A percentile compares a stretch with the other conserved stretches of the same genome.
Conservation (phyloP, 1,140 invertebrate genomes). For the Cherax destructor region DNA sequence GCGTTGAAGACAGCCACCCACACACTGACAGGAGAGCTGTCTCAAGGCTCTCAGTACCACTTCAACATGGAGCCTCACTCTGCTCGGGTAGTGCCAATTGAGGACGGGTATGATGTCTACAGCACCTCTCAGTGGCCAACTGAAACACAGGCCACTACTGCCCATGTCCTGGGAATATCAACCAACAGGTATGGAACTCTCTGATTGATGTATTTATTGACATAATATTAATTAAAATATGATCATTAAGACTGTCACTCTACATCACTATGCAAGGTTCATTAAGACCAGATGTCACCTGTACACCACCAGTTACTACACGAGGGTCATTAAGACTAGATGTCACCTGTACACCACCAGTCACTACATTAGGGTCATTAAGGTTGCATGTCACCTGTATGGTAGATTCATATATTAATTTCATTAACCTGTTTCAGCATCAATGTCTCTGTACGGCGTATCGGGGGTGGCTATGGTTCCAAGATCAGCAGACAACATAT, state of each 20-base stretch:
- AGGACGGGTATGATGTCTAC: slow-evolving; percentile 90
- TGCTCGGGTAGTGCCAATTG: slow-evolving; percentile 83
- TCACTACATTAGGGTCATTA: too few species aligned
- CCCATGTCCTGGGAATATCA: slow-evolving; percentile 85
- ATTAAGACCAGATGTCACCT: not conserved
- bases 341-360: too few species aligned
- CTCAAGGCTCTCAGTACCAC: slow-evolving; percentile 82
- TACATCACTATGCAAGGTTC: not conserved
- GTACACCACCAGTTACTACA: too few species aligned
- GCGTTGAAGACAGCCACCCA: slow-evolving; percentile 71
- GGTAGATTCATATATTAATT: not conserved
- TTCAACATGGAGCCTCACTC: slow-evolving; percentile 95
- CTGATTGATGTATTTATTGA: too few species aligned
- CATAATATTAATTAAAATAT: not conserved
- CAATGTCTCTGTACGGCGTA: slow-evolving; percentile 57
- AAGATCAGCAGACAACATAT: slow-evolving; percentile 63
- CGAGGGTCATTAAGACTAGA: too few species aligned
- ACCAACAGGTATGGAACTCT: slow-evolving; percentile 79
- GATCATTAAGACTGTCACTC: not conserved
- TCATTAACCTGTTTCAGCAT: slow-evolving; percentile 36
- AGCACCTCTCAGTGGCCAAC: slow-evolving; percentile 89
- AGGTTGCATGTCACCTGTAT: too few species aligned
- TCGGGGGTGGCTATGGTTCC: slow-evolving; percentile 70
- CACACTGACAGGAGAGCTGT: slow-evolving; percentile 73
- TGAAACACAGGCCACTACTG: slow-evolving; percentile 83